Evolutionary conservation across 1,140 invertebrate species (phyloP), one percentile per base, ranked within the genome.

Genomic region (Chymomyza costata): DNA sequence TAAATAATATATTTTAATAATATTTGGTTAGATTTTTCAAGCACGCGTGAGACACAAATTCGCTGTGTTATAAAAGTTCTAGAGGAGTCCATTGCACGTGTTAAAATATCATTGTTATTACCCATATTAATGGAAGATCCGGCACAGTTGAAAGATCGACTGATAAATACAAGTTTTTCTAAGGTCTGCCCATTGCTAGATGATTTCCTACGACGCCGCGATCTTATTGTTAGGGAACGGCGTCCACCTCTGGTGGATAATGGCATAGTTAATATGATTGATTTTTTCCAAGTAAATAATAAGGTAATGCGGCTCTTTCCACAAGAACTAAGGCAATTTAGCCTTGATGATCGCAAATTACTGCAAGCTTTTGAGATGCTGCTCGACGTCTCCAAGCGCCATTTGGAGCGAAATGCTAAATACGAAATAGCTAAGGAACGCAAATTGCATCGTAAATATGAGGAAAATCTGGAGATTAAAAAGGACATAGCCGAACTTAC

Each of bases 41-140:
- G 31, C 3, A 35, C 43, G 11, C 59, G 67, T 2, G 5, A 15
- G 0, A 35, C 50, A 6, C 38, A 67, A n/a, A 57, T 78, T 6
- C 30, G 35, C 1, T 48, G 48, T 38, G 67, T 80, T 0, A 10
- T 57, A 10, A 3, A 37, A 38, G 41, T 21, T 6, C 28, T 78
- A 10, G 6, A 16, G 0, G 63, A 80, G 0, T 49, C 73, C 0
- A 40, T 68, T 0, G 55, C 65, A 6, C 49, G 67, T 10, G 38
- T 73, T 0, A 80, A 80, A 19, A 62, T 73, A 18, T 73, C 67
- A 2, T 17, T 80, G 2, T 68, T 80, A n/a, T 13, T 80, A 16
- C 71, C 71, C 5, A 32, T 53, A 34, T 7, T 78, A 1, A 13
- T 78, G 2, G 28, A 40, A 1, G 31, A 71, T 44, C 50, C 48